Evolutionary conservation across 2,888 invertebrate genomes (phyloP).

Genomic region (Tenodera sinensis): DNA sequence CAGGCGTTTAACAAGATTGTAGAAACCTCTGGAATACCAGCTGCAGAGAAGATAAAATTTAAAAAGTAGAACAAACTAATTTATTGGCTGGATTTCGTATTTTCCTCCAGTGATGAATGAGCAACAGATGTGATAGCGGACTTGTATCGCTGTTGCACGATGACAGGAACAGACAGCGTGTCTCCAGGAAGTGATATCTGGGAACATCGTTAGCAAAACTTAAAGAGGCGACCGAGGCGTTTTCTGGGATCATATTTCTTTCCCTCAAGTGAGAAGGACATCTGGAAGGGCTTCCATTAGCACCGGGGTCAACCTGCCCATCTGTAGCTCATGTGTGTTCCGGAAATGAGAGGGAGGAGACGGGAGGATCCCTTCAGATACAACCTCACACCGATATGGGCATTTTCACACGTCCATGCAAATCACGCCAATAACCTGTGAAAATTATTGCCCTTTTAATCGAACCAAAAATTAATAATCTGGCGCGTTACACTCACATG

Average conservation of each 20-base stretch:
- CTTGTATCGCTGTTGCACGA: background rate
- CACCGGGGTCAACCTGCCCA: background rate
- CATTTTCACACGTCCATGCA: background rate
- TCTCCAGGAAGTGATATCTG: background rate
- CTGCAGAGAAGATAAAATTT: no score
- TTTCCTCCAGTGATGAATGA: background rate
- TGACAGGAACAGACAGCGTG: background rate
- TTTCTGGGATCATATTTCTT: background rate
- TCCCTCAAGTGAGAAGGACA: background rate
- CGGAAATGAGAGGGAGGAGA: background rate
- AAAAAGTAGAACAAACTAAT: background rate
- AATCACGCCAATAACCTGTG: no score
- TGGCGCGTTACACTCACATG: no score
- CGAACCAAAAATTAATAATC: no score
- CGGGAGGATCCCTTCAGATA: background rate
- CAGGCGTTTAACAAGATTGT: no score
- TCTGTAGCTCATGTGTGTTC: background rate
- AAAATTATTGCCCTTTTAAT: no score
- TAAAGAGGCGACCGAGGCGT: background rate
- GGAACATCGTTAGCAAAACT: constrained; percentile 1
- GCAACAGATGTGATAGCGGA: background rate
- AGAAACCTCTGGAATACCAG: no score
- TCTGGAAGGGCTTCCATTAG: background rate
- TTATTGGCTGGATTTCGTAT: background rate
- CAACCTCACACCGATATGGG: background rate